Percentiles rank a stretch among this genome's conserved stretches.
Conservation (phyloP, 2,888 invertebrate species). For the Dolichomitus sp. region DNA sequence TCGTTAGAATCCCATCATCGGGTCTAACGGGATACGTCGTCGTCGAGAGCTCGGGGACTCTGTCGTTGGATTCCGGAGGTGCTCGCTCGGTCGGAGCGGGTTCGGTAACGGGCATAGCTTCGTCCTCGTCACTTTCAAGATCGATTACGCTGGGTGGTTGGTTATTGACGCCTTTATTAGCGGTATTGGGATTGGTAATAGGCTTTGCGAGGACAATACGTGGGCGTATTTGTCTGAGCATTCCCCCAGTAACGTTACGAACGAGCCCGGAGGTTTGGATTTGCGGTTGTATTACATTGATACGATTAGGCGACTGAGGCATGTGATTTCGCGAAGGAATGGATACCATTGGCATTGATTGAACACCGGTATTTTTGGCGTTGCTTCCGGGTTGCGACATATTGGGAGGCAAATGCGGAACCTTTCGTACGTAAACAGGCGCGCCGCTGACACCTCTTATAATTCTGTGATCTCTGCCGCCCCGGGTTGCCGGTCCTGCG, state of each 20-base stretch:
- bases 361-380: conserved; percentile 13
- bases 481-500: conserved; percentile 9
- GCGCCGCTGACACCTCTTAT: conserved; percentile 45
- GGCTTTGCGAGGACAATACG: not conserved
- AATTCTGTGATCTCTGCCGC: conserved; percentile 54
- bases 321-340: conserved; percentile 67
- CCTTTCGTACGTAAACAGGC: conserved; percentile 58
- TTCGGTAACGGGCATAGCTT: conserved; percentile 57
- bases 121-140: conserved; percentile 79
- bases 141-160: conserved; percentile 76
- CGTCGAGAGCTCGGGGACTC: conserved; percentile 32
- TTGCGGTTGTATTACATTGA: conserved; percentile 31
- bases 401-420: conserved; percentile 41
- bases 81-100: conserved; percentile 11
- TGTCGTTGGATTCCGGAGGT: conserved; percentile 27
- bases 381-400: conserved; percentile 13
- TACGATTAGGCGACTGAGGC: conserved; percentile 13
- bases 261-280: conserved; percentile 15
- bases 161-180: conserved; percentile 50
- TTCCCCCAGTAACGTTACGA: conserved; percentile 21
- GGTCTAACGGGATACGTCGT: conserved; percentile 50
- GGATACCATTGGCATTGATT: conserved; percentile 73
- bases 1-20: conserved; percentile 52
- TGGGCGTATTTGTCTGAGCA: conserved; percentile 38
- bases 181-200: not conserved